Percentiles rank a stretch among this genome's conserved stretches.
phyloP scores from a whole-genome alignment of 2,797 vertebrate species.

The Notoglanidium macrostoma region DNA sequence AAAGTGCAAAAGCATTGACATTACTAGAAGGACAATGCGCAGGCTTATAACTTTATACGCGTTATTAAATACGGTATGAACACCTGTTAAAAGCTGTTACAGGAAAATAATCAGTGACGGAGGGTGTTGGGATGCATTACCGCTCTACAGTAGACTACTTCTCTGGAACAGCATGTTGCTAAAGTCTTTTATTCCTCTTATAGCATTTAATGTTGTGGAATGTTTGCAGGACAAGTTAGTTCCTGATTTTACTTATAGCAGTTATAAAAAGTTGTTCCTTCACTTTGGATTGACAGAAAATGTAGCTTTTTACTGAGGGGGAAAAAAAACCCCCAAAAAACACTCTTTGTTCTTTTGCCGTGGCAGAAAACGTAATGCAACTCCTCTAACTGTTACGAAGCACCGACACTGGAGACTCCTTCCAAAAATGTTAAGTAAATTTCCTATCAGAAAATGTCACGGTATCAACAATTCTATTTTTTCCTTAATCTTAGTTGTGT shows the following conservation, averaged over 20 bases:
- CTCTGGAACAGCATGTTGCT: not conserved
- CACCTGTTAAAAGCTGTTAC: not conserved
- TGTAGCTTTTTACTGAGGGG: not conserved
- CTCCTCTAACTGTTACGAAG: not conserved
- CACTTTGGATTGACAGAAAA: not conserved
- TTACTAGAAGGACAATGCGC: not conserved
- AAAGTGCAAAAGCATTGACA: conserved; percentile 47
- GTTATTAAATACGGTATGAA: not conserved
- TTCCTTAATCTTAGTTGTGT: too few relatives aligned
- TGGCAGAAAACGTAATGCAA: not conserved
- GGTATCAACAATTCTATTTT: not conserved
- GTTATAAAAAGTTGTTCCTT: not conserved
- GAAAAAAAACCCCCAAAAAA: not conserved
- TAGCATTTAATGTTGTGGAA: not conserved
- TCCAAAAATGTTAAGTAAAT: not conserved
- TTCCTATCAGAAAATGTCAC: not conserved
- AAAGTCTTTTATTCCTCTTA: not conserved
- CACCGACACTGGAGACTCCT: not conserved
- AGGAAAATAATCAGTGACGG: not conserved
- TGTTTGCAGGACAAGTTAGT: not conserved
- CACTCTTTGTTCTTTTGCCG: not conserved
- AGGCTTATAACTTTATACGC: not conserved
- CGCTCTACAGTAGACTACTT: not conserved
- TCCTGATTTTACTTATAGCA: not conserved
- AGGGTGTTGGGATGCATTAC: not conserved